Evolutionary conservation across 2,797 vertebrate genomes (phyloP), one percentile per base, ranked within the genome.

Genomic region (Acanthis flammea): DNA sequence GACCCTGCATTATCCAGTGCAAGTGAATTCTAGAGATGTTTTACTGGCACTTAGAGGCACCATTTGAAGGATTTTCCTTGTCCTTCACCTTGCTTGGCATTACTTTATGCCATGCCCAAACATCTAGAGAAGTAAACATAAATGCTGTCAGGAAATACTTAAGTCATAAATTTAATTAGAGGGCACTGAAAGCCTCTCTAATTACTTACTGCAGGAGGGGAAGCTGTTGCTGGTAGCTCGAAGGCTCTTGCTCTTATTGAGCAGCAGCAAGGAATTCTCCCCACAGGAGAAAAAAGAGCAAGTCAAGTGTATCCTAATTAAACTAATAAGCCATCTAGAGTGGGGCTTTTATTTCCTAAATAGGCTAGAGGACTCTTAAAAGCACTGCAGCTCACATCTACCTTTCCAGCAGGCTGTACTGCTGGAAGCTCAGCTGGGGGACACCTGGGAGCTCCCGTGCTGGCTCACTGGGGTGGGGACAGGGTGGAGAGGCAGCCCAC

Each of bases 151-250:
- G 75, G 72, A 94, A 94, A 67, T 51, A 82, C 60, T 82, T 62
- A 61, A 88, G 80, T 68, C 42, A 71, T 65, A 71, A 91, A 82
- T 77, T 87, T 83, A 95, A 94, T 94, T 50, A 92, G 53, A 91
- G 27, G 61, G 78, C 78, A 57, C 7, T 66, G 85, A 87, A 94
- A 93, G 57, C 61, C 65, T 88, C 50, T 74, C 9, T 95, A 93
- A 88, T 94, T 86, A 86, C 66, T 86, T 81, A 51, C 63, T 88
- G 61, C 82, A 90, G 66, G 61, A 88, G 61, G 45, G 65, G 39
- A 88, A 77, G 54, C n/a, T 77, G 50, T 16, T 77, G 65, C 50
- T 88, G 24, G 68, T 76, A 86, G 72, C 72, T 80, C 0, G 0
- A 53, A 85, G 68, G 72, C 68, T 96, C 66, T 77, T 77, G 68